Base-by-base conservation (phyloP, 64 coral and sea anemone species). In the Actinia equina region DNA sequence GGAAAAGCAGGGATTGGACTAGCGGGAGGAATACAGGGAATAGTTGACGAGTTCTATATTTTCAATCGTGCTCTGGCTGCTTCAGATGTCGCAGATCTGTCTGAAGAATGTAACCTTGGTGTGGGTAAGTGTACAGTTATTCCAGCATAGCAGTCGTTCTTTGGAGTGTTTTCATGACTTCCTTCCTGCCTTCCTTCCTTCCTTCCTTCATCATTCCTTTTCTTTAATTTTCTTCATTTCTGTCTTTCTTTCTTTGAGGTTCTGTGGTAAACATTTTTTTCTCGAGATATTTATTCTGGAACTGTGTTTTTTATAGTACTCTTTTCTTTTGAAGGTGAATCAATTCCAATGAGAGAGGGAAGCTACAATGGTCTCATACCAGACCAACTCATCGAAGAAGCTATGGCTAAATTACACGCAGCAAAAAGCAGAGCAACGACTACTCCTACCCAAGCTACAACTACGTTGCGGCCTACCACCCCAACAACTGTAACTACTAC, bases 41-140 rank as follows among this genome's bases (percentile, higher is more conserved):
- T 90, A 23, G 77, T 98, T 14, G 96, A 98, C 20, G 96, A 98
- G 71, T 95, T 98, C 82, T 95, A 98, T 76, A 94, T 98, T 82
- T 98, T 88, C 55, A 94, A 98, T 51, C 90, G 88, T 12, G 96
- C 96, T 15, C 42, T 98, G 49, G 90, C 96, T 2, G 93, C 93
- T 22, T 92, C 88, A 6, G 96, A 98, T 46, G 89, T 98, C 17
- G 81, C 49, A 43, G 90, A 94, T 85, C 54, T 95, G 54, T 94
- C 89, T 20, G 85, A 94, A 59, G 88, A 95, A 71, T 98, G 96
- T 52, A 80, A 95, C 16, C 85, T 91, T 22, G 91, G 89, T 13
- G 85, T 88, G 83, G 95, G 95, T 98, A 88, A n/a, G 69, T 74
- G 12, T 74, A 37, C n/a, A 30, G 54, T 15, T 15, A 56, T 56